Evolutionary conservation across 2,113 vertebrate species (phyloP), one percentile per base, ranked within the genome.

Genomic region (Entomyzon cyanotis): DNA sequence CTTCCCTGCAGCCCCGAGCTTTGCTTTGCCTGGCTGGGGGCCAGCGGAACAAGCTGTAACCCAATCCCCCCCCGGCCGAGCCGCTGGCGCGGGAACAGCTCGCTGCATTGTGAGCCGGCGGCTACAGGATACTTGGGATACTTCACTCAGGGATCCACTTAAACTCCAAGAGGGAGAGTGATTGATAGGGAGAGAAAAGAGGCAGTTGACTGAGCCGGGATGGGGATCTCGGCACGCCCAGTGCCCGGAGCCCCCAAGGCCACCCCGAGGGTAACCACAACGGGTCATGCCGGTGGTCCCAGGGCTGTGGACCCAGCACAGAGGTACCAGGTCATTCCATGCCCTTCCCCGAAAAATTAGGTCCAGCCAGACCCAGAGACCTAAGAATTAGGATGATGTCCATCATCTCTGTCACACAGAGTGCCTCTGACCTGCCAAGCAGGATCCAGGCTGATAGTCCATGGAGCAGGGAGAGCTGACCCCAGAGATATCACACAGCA

Each of bases 21-120:
- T 92, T 98, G 97, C 97, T 98, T 97, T 97, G 95, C 94, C 97
- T 98, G 97, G 97, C 97, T n/a, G 8, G 58, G 77, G 90, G 82
- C 97, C 69, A 94, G 94, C 90, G 47, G 96, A 96, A 95, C 95
- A 47, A 21, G 84, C 96, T 97, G 98, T 97, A 98, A 98, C 96
- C 92, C 95, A 98, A 97, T 94, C 95, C 88, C 92, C 69, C 96
- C 74, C 84, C 3, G 85, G 95, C 95, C 39, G n/a, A 85, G 50
- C 85, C 6, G 84, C 96, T 90, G 91, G 96, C 93, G 70, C 24
- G 0, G 97, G 88, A 98, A 98, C 97, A 97, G 97, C 98, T 35
- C 73, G 10, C 95, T 24, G 93, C 97, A 95, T 97, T 98, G 97
- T 97, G 94, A 93, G 73, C 91, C 24, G 0, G 4, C 35, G 10